phyloP scores from a whole-genome alignment of 2,113 vertebrate species.

The Egretta garzetta region DNA sequence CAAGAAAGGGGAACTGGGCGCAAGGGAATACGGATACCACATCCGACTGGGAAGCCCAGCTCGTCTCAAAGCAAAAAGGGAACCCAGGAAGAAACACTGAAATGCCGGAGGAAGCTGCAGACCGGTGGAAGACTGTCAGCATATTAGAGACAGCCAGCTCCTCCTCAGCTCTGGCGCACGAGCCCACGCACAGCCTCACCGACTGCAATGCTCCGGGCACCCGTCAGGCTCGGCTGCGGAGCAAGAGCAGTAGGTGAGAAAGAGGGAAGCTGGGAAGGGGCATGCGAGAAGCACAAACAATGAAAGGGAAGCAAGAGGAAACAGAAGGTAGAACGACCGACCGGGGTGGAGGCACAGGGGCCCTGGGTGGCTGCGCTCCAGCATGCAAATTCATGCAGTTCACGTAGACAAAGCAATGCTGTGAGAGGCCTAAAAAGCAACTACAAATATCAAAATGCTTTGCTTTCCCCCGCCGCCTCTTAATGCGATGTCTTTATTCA shows the following conservation, averaged over 20 bases:
- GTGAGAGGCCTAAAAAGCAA: slow-evolving; percentile 1
- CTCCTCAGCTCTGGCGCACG: background rate
- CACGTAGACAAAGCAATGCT: slow-evolving; percentile 8
- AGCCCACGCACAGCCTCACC: background rate
- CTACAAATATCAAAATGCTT: slow-evolving; percentile 22
- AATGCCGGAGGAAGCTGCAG: background rate
- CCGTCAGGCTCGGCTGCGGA: accelerated
- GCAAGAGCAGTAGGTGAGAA: background rate
- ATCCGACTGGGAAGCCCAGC: background rate
- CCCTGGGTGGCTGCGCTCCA: background rate
- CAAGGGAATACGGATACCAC: background rate
- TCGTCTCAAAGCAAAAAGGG: background rate
- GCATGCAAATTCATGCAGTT: slow-evolving; percentile 16
- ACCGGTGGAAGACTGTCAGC: background rate
- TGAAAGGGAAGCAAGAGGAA: slow-evolving; percentile 59
- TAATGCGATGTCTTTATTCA: background rate
- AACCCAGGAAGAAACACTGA: background rate
- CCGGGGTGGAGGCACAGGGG: background rate
- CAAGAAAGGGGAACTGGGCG: background rate
- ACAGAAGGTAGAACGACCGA: slow-evolving; percentile 39
- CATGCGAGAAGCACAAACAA: background rate
- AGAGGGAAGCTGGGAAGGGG: slow-evolving; percentile 25
- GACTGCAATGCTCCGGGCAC: accelerated
- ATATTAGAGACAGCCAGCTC: background rate
- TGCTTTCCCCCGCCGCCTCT: background rate